Conservation (phyloP, 2,888 invertebrate genomes). For the Callyntrura sp. region DNA sequence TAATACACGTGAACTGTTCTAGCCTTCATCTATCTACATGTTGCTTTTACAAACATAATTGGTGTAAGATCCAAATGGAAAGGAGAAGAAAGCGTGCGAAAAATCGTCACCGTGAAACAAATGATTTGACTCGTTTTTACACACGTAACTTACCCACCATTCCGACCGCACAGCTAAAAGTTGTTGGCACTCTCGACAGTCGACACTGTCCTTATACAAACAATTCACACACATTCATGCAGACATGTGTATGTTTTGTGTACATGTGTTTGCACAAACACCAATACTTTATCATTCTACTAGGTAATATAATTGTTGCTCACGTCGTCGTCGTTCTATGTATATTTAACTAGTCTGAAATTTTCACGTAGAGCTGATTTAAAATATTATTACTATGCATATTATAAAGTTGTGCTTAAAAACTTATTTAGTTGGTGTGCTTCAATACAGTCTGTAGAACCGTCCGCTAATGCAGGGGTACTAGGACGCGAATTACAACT, state of each 20-base stretch:
- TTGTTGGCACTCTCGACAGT: slow-evolving; percentile 53
- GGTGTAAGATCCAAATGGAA: background rate
- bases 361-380: slow-evolving; percentile 33
- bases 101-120: slow-evolving; percentile 55
- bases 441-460: too few species aligned
- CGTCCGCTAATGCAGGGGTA: too few species aligned
- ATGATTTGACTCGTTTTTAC: slow-evolving; percentile 40
- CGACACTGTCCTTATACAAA: background rate
- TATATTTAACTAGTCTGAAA: slow-evolving; percentile 39
- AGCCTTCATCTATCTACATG: background rate
- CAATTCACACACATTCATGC: too few species aligned
- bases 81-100: slow-evolving; percentile 63
- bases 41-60: background rate
- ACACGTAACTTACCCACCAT: background rate
- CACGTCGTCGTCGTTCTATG: background rate
- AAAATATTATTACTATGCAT: background rate
- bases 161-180: background rate
- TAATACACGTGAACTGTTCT: too few species aligned
- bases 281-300: background rate
- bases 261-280: background rate
- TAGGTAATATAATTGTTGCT: background rate
- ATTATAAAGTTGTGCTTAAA: background rate
- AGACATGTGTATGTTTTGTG: background rate
- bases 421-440: background rate
- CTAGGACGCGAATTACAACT: too few species aligned